Conservation (phyloP, 2,113 vertebrate species). For the Asarcornis scutulata region DNA sequence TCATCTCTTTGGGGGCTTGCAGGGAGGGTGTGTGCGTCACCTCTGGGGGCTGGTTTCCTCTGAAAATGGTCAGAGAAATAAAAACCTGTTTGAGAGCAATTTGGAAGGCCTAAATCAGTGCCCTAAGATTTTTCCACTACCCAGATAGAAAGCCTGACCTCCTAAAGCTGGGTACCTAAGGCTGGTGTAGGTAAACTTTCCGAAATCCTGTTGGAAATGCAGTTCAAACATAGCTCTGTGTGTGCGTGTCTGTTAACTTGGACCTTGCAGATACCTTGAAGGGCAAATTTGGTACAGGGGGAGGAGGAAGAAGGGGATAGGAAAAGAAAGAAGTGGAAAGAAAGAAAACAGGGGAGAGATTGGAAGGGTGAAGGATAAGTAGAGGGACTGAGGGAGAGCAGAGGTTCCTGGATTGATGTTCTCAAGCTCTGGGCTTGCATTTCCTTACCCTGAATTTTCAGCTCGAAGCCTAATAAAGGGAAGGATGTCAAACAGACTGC, state of each 20-base stretch:
- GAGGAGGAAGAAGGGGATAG: neutral
- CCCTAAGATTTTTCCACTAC: neutral
- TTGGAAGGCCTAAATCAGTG: neutral
- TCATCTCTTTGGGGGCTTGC: fast-evolving
- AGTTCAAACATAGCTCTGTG: neutral
- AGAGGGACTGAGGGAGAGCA: neutral
- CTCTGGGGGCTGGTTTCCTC: neutral
- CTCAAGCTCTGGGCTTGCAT: neutral
- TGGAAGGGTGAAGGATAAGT: neutral
- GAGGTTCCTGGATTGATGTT: neutral
- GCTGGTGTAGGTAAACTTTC: neutral
- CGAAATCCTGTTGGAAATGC: neutral
- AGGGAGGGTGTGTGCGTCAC: neutral
- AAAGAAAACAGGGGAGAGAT: neutral
- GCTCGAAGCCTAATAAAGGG: neutral
- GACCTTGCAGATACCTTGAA: neutral
- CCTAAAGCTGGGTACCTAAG: neutral
- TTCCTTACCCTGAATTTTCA: neutral
- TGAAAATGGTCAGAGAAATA: neutral
- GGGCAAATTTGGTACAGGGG: neutral
- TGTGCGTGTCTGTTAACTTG: neutral
- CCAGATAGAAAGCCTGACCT: neutral
- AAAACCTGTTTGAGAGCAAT: neutral
- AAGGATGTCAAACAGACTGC: neutral
- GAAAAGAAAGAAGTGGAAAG: neutral